phyloP scores from a whole-genome alignment of 1,140 invertebrate genomes.

The Augochlora pura region DNA sequence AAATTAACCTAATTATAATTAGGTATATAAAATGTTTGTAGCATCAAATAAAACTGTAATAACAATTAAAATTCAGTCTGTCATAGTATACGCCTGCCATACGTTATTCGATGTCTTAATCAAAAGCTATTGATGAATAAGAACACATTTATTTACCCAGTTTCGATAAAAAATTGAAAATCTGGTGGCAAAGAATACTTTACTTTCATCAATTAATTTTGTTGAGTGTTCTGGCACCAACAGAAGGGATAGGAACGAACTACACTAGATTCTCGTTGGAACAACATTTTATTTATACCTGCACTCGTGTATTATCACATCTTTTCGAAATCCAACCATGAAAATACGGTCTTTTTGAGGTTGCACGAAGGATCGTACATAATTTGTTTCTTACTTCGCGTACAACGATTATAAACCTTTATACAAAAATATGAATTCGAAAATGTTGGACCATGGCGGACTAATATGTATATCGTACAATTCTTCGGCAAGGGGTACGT shows the following conservation, averaged over 20 bases:
- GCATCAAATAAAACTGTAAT: no score
- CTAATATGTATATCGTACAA: not conserved
- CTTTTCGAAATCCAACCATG: constrained; percentile 61
- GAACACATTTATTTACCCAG: no score
- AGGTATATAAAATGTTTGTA: no score
- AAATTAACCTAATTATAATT: no score
- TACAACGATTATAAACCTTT: constrained; percentile 56
- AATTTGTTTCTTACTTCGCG: not conserved
- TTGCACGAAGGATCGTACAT: constrained; percentile 25
- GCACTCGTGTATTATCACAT: constrained; percentile 62
- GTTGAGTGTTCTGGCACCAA: no score
- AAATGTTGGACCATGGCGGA: constrained; percentile 28
- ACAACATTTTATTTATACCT: constrained; percentile 56
- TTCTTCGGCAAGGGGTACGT: not conserved
- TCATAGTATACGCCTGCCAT: no score
- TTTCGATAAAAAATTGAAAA: no score
- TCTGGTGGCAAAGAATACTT: no score
- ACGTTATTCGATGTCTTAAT: no score
- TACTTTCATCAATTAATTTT: no score
- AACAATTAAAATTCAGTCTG: no score
- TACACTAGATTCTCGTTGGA: not conserved
- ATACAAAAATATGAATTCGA: constrained; percentile 63
- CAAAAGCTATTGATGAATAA: no score
- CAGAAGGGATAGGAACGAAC: not conserved
- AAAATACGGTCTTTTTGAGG: constrained; percentile 60